phyloP scores from a whole-genome alignment of 2,113 vertebrate species.

The Siphamia tubifer region DNA sequence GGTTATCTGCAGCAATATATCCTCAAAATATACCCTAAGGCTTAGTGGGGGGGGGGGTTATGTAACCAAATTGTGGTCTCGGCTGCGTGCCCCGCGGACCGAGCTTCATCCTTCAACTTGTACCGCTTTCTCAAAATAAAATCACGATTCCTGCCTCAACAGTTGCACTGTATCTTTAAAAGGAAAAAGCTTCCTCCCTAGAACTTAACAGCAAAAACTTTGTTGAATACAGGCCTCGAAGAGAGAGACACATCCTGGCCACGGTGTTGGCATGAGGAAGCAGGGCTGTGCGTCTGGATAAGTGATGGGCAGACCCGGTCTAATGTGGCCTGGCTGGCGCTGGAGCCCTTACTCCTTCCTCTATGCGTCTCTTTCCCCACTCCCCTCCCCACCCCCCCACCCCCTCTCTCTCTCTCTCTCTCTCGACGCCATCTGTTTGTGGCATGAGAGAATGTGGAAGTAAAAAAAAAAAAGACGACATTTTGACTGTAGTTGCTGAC shows the following conservation, averaged over 20 bases:
- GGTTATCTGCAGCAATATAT: slow-evolving; percentile 59
- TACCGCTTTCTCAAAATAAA: slow-evolving; percentile 6
- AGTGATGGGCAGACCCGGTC: slow-evolving; percentile 49
- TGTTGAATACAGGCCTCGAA: slow-evolving; percentile 42
- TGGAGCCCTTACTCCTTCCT: slow-evolving; percentile 67
- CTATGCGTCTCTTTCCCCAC: slow-evolving; percentile 62
- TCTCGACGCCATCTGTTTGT: slow-evolving; percentile 76
- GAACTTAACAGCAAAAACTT: slow-evolving; percentile 64
- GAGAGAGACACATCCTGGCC: slow-evolving; percentile 21
- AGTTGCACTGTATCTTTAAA: slow-evolving; percentile 44
- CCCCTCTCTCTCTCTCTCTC: slow-evolving; percentile 6
- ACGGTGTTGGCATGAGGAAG: slow-evolving; percentile 4
- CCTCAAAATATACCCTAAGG: slow-evolving; percentile 1
- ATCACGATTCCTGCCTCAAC: neutral
- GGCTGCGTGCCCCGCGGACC: neutral
- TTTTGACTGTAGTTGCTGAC: slow-evolving; percentile 72
- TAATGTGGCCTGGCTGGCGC: slow-evolving; percentile 73
- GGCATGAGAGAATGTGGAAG: slow-evolving; percentile 69
- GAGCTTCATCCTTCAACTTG: too few species aligned
- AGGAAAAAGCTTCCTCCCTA: slow-evolving; percentile 12
- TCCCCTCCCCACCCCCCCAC: slow-evolving; percentile 59
- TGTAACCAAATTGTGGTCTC: slow-evolving; percentile 8
- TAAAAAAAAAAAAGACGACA: slow-evolving; percentile 70
- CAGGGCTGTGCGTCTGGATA: neutral
- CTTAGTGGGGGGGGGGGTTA: too few species aligned